Evolutionary conservation across 1,140 invertebrate species (phyloP).

Genomic region (Nasonia longicornis): DNA sequence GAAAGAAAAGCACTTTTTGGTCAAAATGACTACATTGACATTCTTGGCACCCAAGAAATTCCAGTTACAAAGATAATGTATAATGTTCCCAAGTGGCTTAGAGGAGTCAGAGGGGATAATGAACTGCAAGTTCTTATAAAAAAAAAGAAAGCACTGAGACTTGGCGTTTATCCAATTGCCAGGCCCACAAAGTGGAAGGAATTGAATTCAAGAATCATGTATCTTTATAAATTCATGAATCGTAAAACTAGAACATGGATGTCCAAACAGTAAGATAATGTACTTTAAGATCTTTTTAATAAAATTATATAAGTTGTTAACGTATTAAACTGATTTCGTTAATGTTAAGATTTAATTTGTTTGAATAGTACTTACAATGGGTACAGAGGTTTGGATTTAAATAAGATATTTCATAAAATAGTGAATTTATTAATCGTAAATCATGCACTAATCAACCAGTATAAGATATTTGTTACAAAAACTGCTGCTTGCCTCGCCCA

Average conservation of each 20-base stretch:
- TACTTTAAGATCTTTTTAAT: conserved; percentile 25
- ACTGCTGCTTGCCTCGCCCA: conserved; percentile 42
- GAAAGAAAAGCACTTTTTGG: conserved; percentile 86
- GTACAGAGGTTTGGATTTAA: neutral
- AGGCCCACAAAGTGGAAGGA: conserved; percentile 83
- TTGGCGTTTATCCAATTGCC: conserved; percentile 70
- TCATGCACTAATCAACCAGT: conserved; percentile 53
- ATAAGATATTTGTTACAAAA: conserved; percentile 53
- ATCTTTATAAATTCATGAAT: conserved; percentile 82
- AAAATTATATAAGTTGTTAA: conserved; percentile 6
- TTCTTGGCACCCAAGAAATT: conserved; percentile 84
- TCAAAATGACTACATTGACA: conserved; percentile 98
- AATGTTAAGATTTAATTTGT: neutral
- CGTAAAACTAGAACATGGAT: conserved; percentile 80
- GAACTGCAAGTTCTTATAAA: conserved; percentile 86
- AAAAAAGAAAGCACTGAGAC: conserved; percentile 76
- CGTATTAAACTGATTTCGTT: neutral
- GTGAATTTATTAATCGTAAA: conserved; percentile 57
- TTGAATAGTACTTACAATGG: neutral
- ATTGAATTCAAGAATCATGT: conserved; percentile 79
- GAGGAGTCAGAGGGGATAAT: conserved; percentile 84
- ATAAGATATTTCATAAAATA: conserved; percentile 56
- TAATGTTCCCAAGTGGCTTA: conserved; percentile 86
- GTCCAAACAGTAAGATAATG: conserved; percentile 56
- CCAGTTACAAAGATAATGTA: conserved; percentile 88